Percentiles rank a stretch among this genome's conserved stretches.
phyloP scores from a whole-genome alignment of 2,888 invertebrate species.

The Tipula lateralis region DNA sequence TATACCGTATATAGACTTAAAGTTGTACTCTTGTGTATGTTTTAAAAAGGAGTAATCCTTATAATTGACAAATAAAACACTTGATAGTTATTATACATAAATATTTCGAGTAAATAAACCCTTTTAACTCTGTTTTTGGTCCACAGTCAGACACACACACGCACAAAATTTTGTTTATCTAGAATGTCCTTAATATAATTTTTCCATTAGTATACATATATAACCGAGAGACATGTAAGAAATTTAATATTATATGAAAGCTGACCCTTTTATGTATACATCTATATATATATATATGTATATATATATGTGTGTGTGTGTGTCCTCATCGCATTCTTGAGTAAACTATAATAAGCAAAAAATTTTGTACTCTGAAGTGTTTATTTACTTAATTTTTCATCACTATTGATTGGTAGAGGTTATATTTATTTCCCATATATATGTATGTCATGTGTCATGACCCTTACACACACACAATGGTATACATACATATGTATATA shows the following conservation, averaged over 20 bases:
- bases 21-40: neutral
- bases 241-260: neutral
- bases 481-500: neutral
- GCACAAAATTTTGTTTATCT: neutral
- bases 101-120: neutral
- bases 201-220: neutral
- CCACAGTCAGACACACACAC: neutral
- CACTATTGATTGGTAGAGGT: neutral
- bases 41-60: neutral
- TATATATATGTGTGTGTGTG: no score
- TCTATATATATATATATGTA: no score
- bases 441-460: neutral
- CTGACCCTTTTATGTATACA: neutral
- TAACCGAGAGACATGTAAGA: neutral
- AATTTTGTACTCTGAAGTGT: neutral
- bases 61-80: neutral
- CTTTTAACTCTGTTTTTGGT: neutral
- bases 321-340: no score
- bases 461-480: neutral
- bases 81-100: neutral
- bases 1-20: neutral
- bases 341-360: neutral
- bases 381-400: conserved; percentile 11
- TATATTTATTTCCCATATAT: neutral
- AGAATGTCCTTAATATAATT: neutral